phyloP scores from a whole-genome alignment of 2,888 invertebrate species.

The Altica lythri region DNA sequence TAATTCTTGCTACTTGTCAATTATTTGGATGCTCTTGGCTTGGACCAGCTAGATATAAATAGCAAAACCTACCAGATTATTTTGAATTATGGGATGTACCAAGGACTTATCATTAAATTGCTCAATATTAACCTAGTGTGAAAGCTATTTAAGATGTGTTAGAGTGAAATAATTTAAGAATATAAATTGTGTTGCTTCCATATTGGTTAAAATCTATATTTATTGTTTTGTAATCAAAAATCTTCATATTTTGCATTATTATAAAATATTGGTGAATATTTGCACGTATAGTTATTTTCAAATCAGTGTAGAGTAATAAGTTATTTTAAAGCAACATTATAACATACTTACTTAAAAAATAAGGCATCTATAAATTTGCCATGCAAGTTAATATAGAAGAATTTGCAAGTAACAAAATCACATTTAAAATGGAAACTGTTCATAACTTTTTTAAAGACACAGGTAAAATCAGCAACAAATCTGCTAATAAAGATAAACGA shows the following conservation, averaged over 20 bases:
- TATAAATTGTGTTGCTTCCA: conserved; percentile 31
- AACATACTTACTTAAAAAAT: too few relatives aligned
- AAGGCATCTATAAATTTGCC: too few relatives aligned
- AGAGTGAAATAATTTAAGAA: conserved; percentile 6
- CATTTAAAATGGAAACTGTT: too few relatives aligned
- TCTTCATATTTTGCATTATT: conserved; percentile 17
- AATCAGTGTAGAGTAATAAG: too few relatives aligned
- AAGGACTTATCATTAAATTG: conserved; percentile 50
- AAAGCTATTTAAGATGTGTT: conserved; percentile 10
- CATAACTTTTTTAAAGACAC: too few relatives aligned
- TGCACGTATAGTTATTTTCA: too few relatives aligned
- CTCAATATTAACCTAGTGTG: conserved; percentile 21
- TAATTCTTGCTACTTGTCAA: conserved; percentile 70
- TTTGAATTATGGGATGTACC: conserved; percentile 55
- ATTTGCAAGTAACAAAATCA: too few relatives aligned
- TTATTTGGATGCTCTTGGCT: conserved; percentile 74
- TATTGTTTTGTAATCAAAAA: conserved; percentile 18
- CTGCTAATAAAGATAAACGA: too few relatives aligned
- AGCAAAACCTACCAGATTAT: conserved; percentile 58
- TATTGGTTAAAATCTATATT: conserved; percentile 17
- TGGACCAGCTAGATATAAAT: conserved; percentile 68
- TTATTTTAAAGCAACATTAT: too few relatives aligned
- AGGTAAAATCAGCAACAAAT: too few relatives aligned
- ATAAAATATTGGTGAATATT: conserved; percentile 16
- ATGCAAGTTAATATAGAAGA: too few relatives aligned